These are phyloP conservation scores for Malurus cyaneus DNA, from an alignment of 2,113 vertebrate species.

Conservation along the genomic window DNA sequence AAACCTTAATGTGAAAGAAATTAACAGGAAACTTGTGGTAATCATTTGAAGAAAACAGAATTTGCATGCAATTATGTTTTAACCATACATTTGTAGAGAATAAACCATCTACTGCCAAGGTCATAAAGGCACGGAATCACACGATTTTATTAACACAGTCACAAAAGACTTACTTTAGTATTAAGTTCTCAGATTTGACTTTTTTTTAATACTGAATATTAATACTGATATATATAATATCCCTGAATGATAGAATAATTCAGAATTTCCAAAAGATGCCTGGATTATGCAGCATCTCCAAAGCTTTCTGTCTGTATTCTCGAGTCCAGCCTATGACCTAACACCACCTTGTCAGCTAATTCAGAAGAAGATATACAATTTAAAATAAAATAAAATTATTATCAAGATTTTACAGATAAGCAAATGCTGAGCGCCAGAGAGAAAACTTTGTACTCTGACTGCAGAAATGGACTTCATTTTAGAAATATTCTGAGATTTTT, in stretches of 20 bases:
- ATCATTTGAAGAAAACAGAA: background rate
- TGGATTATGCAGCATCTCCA: background rate
- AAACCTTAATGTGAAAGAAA: background rate
- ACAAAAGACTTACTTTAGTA: background rate
- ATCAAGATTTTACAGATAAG: background rate
- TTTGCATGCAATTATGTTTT: background rate
- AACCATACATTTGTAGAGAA: background rate
- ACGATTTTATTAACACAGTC: background rate
- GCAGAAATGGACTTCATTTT: background rate
- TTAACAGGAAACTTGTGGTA: background rate
- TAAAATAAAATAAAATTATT: background rate
- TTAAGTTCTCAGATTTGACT: background rate
- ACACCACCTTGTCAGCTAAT: background rate
- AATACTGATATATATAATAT: too few relatives aligned
- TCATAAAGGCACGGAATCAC: background rate
- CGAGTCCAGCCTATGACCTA: background rate
- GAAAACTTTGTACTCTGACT: background rate
- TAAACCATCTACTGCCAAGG: background rate
- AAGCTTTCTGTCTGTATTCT: background rate
- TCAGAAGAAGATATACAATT: background rate
- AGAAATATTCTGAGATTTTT: background rate
- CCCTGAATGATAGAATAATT: background rate
- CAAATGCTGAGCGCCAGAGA: fast-evolving
- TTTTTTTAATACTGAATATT: background rate
- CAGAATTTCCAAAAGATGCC: background rate